A percentile compares a stretch with the other conserved stretches of the same genome.
phyloP scores from a whole-genome alignment of 2,113 vertebrate genomes.

The Ginglymostoma cirratum region DNA sequence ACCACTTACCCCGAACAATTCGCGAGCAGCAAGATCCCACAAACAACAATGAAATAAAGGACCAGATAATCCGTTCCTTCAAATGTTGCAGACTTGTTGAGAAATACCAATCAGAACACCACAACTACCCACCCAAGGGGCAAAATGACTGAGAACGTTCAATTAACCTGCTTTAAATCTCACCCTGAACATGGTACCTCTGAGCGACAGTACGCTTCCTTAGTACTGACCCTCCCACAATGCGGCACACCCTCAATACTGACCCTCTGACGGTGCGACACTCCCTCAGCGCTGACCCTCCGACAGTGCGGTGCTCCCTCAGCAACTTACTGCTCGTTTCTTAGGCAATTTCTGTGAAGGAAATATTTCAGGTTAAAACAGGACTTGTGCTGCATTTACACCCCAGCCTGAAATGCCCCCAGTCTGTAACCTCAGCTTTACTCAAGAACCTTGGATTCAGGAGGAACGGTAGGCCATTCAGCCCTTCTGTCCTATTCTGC shows the following conservation, averaged over 20 bases:
- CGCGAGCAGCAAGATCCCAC: background rate
- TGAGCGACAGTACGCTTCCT: background rate
- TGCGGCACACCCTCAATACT: no score
- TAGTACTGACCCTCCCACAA: no score
- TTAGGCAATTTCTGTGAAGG: no score
- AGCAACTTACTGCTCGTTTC: background rate
- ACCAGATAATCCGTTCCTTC: background rate
- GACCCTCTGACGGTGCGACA: no score
- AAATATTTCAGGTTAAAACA: background rate
- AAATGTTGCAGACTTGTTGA: background rate
- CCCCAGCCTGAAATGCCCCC: background rate
- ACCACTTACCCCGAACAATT: no score
- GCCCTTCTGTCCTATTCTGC: no score
- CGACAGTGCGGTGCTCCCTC: no score
- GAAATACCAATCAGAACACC: background rate
- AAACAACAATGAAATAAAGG: background rate
- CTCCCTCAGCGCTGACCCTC: no score
- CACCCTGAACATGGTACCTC: background rate
- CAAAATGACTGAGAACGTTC: no score
- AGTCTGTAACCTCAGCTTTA: background rate
- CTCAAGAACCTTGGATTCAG: no score
- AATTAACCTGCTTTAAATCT: background rate
- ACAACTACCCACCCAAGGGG: background rate
- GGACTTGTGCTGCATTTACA: background rate
- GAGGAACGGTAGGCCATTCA: no score